Percentiles rank a stretch among this genome's conserved stretches.
phyloP scores from a whole-genome alignment of 2,113 vertebrate genomes.

The Mustelus asterias region DNA sequence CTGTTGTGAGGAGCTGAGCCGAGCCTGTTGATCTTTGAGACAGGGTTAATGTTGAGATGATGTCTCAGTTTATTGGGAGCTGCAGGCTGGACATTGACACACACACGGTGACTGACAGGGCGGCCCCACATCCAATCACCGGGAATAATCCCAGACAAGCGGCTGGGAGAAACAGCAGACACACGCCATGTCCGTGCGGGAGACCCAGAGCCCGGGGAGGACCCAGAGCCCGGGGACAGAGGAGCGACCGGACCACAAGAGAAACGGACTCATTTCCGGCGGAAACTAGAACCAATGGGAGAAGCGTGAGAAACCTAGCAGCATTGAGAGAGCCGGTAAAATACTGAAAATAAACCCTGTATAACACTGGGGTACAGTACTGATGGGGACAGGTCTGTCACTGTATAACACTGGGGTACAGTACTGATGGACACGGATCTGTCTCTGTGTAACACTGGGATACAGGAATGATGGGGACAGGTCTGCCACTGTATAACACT shows the following conservation, averaged over 20 bases:
- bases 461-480: background rate
- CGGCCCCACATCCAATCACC: too few relatives aligned
- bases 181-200: too few relatives aligned
- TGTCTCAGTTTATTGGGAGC: too few relatives aligned
- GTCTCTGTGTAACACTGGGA: background rate
- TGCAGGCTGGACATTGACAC: too few relatives aligned
- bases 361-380: background rate
- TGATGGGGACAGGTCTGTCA: background rate
- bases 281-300: fast-evolving
- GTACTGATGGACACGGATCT: background rate
- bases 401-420: background rate
- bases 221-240: too few relatives aligned
- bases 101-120: too few relatives aligned
- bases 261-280: background rate
- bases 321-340: background rate
- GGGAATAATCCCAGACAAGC: too few relatives aligned
- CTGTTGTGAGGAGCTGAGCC: too few relatives aligned
- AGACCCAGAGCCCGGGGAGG: too few relatives aligned
- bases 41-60: too few relatives aligned
- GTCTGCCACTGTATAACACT: background rate
- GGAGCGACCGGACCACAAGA: background rate
- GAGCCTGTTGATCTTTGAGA: too few relatives aligned
- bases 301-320: background rate
- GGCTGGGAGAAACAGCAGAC: too few relatives aligned
- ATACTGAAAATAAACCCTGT: background rate